Conservation (phyloP, 2,113 vertebrate genomes). For the Clarias gariepinus region DNA sequence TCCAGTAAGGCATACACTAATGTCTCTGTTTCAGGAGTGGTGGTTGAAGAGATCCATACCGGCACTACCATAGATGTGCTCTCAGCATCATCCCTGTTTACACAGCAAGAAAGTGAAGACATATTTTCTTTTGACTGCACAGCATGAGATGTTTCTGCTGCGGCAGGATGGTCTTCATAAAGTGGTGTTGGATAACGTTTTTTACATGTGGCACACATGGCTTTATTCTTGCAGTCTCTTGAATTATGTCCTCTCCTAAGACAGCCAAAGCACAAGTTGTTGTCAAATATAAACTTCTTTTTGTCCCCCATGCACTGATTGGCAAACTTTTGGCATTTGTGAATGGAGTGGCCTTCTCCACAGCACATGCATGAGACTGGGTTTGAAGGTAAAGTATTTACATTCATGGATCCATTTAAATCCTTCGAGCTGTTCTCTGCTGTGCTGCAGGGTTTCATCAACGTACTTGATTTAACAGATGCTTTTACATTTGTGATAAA, state of each 20-base stretch:
- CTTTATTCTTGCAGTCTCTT: constrained; percentile 43
- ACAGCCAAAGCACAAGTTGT: constrained; percentile 45
- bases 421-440: background rate
- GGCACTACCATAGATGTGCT: constrained; percentile 38
- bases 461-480: background rate
- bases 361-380: constrained; percentile 22
- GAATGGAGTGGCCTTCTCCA: constrained; percentile 52
- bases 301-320: constrained; percentile 27
- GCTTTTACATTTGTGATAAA: too few relatives aligned
- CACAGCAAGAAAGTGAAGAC: constrained; percentile 21
- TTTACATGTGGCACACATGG: constrained; percentile 22
- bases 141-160: background rate
- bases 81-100: constrained; percentile 23
- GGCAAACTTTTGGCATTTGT: constrained; percentile 47
- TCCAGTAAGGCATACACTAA: constrained; percentile 30
- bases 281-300: constrained; percentile 45
- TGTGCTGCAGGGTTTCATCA: constrained; percentile 8
- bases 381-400: background rate
- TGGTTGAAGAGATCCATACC: constrained; percentile 24
- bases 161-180: constrained; percentile 37
- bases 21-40: background rate
- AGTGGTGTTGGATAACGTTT: constrained; percentile 48
- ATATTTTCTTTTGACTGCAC: constrained; percentile 28
- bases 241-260: constrained; percentile 49
- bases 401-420: background rate